Conservation (phyloP, 2,888 invertebrate genomes). For the Sepiola atlantica region DNA sequence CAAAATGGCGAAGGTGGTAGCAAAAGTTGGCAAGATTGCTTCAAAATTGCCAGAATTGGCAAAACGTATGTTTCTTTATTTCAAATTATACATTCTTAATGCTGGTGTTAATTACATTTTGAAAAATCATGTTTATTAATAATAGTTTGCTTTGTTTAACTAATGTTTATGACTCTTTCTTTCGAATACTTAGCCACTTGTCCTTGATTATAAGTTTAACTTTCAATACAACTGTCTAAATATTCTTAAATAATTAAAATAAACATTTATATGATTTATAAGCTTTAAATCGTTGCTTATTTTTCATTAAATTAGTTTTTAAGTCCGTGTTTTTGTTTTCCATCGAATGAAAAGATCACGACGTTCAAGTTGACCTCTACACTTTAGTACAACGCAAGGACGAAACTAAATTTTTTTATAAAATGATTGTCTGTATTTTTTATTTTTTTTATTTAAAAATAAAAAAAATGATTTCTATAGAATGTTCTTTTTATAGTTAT, state of each 20-base stretch:
- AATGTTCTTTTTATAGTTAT: no score
- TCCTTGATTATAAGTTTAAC: background rate
- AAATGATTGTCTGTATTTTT: background rate
- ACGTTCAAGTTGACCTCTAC: slow-evolving; percentile 2
- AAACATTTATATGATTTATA: no score
- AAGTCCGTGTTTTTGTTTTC: no score
- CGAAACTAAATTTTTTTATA: background rate
- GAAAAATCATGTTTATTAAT: background rate
- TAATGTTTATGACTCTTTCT: background rate
- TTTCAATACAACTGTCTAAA: no score
- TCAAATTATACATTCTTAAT: background rate
- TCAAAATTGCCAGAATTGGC: slow-evolving; percentile 14
- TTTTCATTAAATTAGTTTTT: no score
- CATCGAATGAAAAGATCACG: background rate
- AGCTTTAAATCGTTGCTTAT: no score
- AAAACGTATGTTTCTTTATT: background rate
- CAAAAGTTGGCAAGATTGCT: slow-evolving; percentile 8
- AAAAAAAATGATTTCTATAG: no score
- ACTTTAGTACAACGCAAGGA: background rate
- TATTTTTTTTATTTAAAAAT: background rate
- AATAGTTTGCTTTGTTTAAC: background rate
- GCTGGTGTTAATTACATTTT: background rate
- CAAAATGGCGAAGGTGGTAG: slow-evolving; percentile 47
- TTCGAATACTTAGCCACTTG: background rate
- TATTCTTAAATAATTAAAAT: no score